Percentiles rank a stretch among this genome's conserved stretches.
Conservation (phyloP, 2,888 invertebrate species). For the Lasioglossum lativentre region DNA sequence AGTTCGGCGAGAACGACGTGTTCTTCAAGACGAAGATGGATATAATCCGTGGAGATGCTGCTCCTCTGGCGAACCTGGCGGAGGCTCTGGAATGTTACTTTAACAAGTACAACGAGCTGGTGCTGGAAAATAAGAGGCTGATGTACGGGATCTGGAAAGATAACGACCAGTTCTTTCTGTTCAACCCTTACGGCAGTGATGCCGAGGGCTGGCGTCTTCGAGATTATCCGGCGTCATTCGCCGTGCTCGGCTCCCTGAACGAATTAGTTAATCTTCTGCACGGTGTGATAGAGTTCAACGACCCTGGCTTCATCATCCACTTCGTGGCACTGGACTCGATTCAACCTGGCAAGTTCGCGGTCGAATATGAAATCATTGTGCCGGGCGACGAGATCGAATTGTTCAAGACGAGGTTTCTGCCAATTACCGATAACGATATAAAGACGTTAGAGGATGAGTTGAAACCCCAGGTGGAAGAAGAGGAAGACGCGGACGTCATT, state of each 20-base stretch:
- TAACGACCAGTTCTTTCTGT: constrained; percentile 71
- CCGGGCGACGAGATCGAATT: constrained; percentile 64
- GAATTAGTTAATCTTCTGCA: constrained; percentile 77
- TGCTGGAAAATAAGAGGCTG: constrained; percentile 78
- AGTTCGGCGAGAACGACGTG: constrained; percentile 70
- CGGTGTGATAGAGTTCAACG: constrained; percentile 78
- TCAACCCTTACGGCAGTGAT: constrained; percentile 81
- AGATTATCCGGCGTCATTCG: constrained; percentile 72
- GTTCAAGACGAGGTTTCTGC: constrained; percentile 76
- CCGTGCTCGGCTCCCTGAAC: constrained; percentile 73
- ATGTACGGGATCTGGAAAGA: constrained; percentile 79
- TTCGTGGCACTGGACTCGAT: constrained; percentile 74
- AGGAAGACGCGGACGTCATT: constrained; percentile 43
- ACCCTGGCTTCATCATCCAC: constrained; percentile 75
- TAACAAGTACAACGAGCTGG: constrained; percentile 69
- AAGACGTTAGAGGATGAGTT: constrained; percentile 43
- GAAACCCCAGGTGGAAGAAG: constrained; percentile 18
- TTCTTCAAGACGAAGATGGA: constrained; percentile 70
- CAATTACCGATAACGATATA: constrained; percentile 79
- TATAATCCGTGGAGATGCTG: constrained; percentile 73
- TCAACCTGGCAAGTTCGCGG: constrained; percentile 70
- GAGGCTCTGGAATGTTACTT: constrained; percentile 81
- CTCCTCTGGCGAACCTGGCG: constrained; percentile 79
- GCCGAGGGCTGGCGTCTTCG: constrained; percentile 77
- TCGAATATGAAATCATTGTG: constrained; percentile 45